These are phyloP conservation scores for Xenops minutus DNA, from an alignment of 2,797 vertebrate genomes.

Conservation along the genomic window DNA sequence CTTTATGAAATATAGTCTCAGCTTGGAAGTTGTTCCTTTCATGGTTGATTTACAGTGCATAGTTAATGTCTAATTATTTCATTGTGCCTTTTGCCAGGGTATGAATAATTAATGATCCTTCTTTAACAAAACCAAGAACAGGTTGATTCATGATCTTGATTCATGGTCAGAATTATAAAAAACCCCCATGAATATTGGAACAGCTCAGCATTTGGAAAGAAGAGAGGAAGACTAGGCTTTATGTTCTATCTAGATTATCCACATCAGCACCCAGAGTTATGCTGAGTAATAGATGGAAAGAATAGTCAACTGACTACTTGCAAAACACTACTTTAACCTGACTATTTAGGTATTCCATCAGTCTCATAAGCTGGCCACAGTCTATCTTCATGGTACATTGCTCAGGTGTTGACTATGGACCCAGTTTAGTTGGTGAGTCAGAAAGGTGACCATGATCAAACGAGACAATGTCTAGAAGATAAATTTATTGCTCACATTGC, in stretches of 20 bases:
- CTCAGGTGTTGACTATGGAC: not conserved
- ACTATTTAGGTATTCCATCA: not conserved
- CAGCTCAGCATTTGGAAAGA: not conserved
- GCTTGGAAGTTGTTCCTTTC: not conserved
- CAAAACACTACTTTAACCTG: conserved; percentile 23
- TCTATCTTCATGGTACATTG: not conserved
- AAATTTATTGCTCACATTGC: conserved; percentile 60
- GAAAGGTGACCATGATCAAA: not conserved
- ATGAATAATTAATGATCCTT: conserved; percentile 62
- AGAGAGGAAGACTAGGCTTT: not conserved
- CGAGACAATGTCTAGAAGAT: not conserved
- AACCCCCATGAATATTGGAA: not conserved
- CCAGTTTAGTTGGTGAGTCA: not conserved
- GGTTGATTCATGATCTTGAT: conserved; percentile 32
- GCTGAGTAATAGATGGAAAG: not conserved
- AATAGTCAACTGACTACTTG: conserved; percentile 10
- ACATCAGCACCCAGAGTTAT: not conserved
- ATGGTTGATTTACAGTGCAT: conserved; percentile 1
- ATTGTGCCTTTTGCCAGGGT: conserved; percentile 37
- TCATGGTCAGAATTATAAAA: conserved; percentile 27
- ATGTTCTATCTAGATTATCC: not conserved
- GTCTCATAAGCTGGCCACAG: not conserved
- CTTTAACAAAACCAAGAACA: conserved; percentile 44
- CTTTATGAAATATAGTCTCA: conserved; percentile 6
- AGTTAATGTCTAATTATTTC: conserved; percentile 50